Base-by-base conservation (phyloP, 2,888 invertebrate genomes). In the Furcula furcula region DNA sequence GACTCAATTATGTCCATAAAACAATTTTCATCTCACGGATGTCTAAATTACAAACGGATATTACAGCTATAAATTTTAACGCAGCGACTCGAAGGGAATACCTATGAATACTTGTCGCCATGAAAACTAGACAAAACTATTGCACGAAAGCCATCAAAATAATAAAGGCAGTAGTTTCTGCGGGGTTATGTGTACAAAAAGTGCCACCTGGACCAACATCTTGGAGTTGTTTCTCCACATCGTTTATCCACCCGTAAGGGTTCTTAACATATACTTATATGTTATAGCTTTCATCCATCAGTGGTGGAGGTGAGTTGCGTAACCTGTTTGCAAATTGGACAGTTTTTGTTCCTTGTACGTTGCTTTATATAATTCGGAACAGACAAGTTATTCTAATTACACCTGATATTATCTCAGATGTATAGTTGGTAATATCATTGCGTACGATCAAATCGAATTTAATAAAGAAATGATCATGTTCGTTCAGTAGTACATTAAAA, bases 31-130 rank as follows among this genome's bases (percentile, higher is more conserved):
- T 30, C 31, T 12, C 29, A 43, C 29, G 29, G 42, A 40, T 19
- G 43, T 27, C 14, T 22, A 34, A 38, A 55, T 40, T 47, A 19
- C 36, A 47, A 55, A 36, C 48, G 52, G 56, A 55, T 38, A 52
- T 47, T 33, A 52, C 22, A 33, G 43, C 47, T 20, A 52, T 51
- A 55, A 52, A 55, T 51, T 36, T 43, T 40, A 43, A 43, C 35
- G 40, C 16, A 25, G 14, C 7, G 11, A 12, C 11, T 42, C 11
- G 26, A 43, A 28, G 37, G 18, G 54, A 44, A 40, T 30, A 45
- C 29, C 28, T 22, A 21, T 1, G 9, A 25, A 9, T 18, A 11
- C 22, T 7, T 3, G 20, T 13, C 15, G 13, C 7, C 29, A 20
- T 15, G 20, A 9, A 14, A n/a, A 18, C 18, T 7, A 2, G 15